Evolutionary conservation across 2,797 vertebrate species (phyloP).

Genomic region (Hypotaenidia philippensis): DNA sequence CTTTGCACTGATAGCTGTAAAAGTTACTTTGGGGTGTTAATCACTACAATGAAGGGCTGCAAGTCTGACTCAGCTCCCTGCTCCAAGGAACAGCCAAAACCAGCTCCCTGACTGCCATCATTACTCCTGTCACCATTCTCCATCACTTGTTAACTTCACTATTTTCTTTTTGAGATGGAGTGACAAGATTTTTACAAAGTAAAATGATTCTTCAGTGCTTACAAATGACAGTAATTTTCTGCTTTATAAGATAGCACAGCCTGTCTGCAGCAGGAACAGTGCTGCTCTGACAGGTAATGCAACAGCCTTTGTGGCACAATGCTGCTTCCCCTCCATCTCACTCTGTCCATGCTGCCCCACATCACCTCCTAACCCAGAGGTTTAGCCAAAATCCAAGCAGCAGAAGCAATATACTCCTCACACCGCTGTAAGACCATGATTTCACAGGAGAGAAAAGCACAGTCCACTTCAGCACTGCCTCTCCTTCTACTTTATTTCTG

Average conservation of each 20-base stretch:
- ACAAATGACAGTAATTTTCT: neutral
- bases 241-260: neutral
- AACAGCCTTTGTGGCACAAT: neutral
- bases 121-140: neutral
- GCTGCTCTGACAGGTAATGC: neutral
- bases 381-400: neutral
- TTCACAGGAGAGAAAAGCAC: neutral
- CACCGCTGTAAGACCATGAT: neutral
- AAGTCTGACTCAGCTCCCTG: neutral
- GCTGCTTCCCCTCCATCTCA: neutral
- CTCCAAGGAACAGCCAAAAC: neutral
- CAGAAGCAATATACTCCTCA: neutral
- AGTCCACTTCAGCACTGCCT: neutral
- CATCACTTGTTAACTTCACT: neutral
- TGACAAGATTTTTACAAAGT: neutral
- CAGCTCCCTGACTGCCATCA: neutral
- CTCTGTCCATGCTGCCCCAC: neutral
- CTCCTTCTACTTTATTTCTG: neutral
- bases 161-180: neutral
- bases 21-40: neutral
- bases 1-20: neutral
- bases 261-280: rapidly evolving
- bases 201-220: neutral
- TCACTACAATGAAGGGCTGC: neutral
- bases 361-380: neutral